Evolutionary conservation across 2,888 invertebrate species (phyloP).

Genomic region (Oxystoma pomonae): DNA sequence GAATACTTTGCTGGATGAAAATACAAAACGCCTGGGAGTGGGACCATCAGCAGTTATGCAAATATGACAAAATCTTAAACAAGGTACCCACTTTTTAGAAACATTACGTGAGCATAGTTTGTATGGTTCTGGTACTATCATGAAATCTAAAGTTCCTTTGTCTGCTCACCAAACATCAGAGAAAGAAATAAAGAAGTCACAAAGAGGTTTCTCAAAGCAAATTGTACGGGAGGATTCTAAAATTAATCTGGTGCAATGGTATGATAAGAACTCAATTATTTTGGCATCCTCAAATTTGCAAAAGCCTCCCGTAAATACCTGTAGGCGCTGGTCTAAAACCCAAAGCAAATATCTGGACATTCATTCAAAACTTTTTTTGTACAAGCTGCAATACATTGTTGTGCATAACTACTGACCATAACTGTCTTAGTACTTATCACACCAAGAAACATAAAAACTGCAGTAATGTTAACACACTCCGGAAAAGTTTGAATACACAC

Average conservation of each 20-base stretch:
- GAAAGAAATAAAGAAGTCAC: conserved; percentile 25
- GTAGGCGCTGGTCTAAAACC: conserved; percentile 8
- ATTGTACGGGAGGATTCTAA: conserved; percentile 20
- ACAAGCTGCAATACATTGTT: conserved; percentile 3
- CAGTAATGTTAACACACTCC: neutral
- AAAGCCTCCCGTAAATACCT: conserved; percentile 4
- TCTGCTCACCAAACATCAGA: conserved; percentile 26
- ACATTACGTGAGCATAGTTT: conserved; percentile 13
- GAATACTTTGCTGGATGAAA: conserved; percentile 21
- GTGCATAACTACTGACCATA: conserved; percentile 8
- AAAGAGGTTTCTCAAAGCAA: conserved; percentile 27
- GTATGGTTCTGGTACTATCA: conserved; percentile 25
- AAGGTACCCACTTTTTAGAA: conserved; percentile 6
- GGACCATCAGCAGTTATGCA: conserved; percentile 29
- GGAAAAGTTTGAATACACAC: no score
- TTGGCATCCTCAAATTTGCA: neutral
- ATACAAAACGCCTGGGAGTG: conserved; percentile 22
- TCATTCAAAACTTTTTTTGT: conserved; percentile 9
- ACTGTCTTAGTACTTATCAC: conserved; percentile 7
- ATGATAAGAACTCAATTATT: conserved; percentile 6
- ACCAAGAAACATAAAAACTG: neutral
- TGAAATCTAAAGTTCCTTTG: conserved; percentile 29
- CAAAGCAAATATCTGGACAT: conserved; percentile 3
- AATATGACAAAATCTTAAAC: conserved; percentile 10
- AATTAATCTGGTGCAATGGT: conserved; percentile 9